Evolutionary conservation across 2,888 invertebrate genomes (phyloP).

Genomic region (Nipponacmea schrenckii): DNA sequence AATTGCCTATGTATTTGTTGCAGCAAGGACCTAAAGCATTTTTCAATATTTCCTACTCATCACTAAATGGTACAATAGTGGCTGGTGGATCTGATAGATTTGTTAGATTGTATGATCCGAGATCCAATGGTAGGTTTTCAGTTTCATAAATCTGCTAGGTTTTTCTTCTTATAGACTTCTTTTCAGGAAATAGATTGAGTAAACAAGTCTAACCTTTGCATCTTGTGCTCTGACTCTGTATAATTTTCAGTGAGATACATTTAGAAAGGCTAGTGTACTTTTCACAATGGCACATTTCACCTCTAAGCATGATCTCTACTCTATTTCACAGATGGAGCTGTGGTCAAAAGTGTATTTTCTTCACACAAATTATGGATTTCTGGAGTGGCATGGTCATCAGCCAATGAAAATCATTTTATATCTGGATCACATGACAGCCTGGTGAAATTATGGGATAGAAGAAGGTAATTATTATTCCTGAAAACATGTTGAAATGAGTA

Average conservation of each 20-base stretch:
- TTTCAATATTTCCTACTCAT: slow-evolving; percentile 86
- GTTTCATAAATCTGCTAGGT: neutral
- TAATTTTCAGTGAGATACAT: no score
- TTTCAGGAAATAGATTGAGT: no score
- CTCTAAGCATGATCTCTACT: neutral
- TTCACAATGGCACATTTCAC: no score
- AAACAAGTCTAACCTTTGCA: no score
- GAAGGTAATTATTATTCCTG: slow-evolving; percentile 74
- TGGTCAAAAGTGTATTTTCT: slow-evolving; percentile 88
- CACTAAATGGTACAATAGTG: slow-evolving; percentile 77
- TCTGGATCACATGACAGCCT: slow-evolving; percentile 92
- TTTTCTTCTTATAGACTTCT: no score
- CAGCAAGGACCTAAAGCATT: slow-evolving; percentile 87
- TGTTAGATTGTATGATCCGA: slow-evolving; percentile 89
- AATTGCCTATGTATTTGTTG: slow-evolving; percentile 28
- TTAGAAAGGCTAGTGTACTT: no score
- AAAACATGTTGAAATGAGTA: neutral
- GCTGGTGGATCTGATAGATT: slow-evolving; percentile 92
- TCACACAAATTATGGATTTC: slow-evolving; percentile 94
- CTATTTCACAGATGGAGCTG: slow-evolving; percentile 78
- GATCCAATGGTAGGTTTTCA: slow-evolving; percentile 73
- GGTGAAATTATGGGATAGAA: slow-evolving; percentile 94
- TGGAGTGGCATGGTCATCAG: slow-evolving; percentile 87
- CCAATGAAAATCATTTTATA: slow-evolving; percentile 84
- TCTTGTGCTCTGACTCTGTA: no score